These are phyloP conservation scores for Geotrupes spiniger DNA, from an alignment of 2,888 invertebrate species.

Conservation along the genomic window DNA sequence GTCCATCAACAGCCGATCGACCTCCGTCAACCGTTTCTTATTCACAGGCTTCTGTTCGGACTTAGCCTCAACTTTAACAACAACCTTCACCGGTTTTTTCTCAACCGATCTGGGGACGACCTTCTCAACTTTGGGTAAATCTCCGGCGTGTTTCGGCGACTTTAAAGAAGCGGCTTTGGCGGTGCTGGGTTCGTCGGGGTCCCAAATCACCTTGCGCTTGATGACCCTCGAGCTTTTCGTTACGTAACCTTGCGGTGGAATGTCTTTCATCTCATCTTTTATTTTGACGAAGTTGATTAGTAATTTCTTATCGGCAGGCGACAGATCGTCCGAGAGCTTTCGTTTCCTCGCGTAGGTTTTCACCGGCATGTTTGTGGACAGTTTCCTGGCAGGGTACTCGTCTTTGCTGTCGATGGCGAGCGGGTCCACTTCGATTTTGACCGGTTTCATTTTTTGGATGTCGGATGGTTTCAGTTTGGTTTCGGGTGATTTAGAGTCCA, in stretches of 20 bases:
- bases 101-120: neutral
- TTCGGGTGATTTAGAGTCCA: neutral
- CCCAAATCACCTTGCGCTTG: constrained; percentile 72
- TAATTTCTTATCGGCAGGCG: neutral
- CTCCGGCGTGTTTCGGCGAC: constrained; percentile 40
- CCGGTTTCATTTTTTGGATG: too few species aligned
- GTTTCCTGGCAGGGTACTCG: neutral
- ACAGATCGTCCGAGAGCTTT: constrained; percentile 33
- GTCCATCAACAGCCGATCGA: constrained; percentile 76
- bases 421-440: too few species aligned
- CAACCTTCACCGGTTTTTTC: constrained; percentile 3
- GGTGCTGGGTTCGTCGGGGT: constrained; percentile 58
- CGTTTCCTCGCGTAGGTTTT: constrained; percentile 49
- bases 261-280: neutral
- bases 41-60: too few species aligned
- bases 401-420: too few species aligned
- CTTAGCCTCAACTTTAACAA: constrained; percentile 11
- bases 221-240: constrained; percentile 58
- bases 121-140: constrained; percentile 5
- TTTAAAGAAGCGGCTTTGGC: constrained; percentile 27
- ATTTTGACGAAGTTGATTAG: neutral
- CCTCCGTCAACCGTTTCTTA: constrained; percentile 57
- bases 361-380: constrained; percentile 19
- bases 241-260: constrained; percentile 36
- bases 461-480: neutral